Evolutionary conservation across 2,888 invertebrate genomes (phyloP).

Genomic region (Andrena flavipes): DNA sequence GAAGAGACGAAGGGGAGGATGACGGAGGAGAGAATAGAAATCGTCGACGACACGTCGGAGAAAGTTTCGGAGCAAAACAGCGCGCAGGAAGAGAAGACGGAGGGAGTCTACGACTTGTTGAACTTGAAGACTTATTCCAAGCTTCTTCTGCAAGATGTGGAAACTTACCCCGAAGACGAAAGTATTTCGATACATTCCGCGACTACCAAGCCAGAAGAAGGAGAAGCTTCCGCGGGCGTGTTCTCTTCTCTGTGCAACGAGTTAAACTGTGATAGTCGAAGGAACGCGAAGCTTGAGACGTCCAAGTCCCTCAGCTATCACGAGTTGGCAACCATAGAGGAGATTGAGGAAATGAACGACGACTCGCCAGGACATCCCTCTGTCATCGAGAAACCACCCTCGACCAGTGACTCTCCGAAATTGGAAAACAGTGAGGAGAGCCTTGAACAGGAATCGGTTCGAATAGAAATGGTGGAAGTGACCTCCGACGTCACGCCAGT

Average conservation of each 20-base stretch:
- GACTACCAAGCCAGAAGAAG: not conserved
- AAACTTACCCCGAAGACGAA: constrained; percentile 10
- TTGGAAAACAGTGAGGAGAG: not conserved
- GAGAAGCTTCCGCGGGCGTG: not conserved
- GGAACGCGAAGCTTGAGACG: not conserved
- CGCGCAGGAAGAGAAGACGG: not conserved
- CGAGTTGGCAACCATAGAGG: constrained; percentile 39
- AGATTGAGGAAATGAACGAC: constrained; percentile 23
- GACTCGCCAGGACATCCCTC: not conserved
- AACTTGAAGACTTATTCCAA: constrained; percentile 42
- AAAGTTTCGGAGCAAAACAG: not conserved
- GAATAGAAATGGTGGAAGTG: constrained; percentile 26
- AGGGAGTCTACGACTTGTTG: constrained; percentile 52
- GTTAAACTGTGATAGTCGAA: constrained; percentile 3
- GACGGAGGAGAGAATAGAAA: constrained; percentile 7
- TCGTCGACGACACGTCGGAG: not conserved
- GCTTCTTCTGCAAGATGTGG: constrained; percentile 15
- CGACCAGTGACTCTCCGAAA: not conserved
- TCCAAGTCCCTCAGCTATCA: constrained; percentile 7
- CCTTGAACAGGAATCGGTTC: not conserved
- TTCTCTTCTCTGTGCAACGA: constrained; percentile 35
- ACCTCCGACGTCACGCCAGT: not conserved
- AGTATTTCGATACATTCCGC: not conserved
- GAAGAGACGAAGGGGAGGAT: constrained; percentile 9
- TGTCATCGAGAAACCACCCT: not conserved